A percentile compares a stretch with the other conserved stretches of the same genome.
Conservation (phyloP, 2,113 vertebrate species). For the Odocoileus virginianus region DNA sequence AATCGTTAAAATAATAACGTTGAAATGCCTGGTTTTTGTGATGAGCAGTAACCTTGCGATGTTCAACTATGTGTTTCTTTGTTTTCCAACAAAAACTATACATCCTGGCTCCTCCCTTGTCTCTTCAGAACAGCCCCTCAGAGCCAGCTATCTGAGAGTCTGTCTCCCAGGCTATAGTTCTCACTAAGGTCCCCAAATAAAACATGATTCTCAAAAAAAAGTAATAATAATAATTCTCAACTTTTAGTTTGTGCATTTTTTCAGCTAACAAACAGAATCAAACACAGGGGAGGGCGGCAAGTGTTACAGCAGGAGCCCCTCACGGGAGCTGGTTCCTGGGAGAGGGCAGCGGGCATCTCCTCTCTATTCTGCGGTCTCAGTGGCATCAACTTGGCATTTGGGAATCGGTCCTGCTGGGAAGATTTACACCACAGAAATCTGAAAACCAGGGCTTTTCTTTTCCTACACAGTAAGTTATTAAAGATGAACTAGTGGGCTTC, state of each 20-base stretch:
- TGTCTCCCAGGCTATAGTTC: not conserved
- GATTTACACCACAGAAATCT: not conserved
- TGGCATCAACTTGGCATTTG: rapidly evolving
- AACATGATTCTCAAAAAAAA: not conserved
- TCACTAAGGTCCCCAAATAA: not conserved
- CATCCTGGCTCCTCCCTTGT: not conserved
- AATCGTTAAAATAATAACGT: not conserved
- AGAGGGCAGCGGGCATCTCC: not conserved
- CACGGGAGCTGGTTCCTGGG: rapidly evolving
- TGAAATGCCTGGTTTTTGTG: not conserved
- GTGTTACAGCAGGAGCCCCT: rapidly evolving
- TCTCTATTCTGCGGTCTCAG: not conserved
- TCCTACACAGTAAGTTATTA: not conserved
- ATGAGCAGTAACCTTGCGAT: not conserved
- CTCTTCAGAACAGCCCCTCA: not conserved
- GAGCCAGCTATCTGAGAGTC: not conserved
- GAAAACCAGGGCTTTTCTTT: not conserved
- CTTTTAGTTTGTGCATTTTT: not conserved
- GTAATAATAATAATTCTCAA: not conserved
- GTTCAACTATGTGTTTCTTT: not conserved
- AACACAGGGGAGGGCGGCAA: rapidly evolving
- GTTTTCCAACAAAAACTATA: not conserved
- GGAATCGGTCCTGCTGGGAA: not conserved
- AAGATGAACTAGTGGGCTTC: not conserved
- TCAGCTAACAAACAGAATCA: not conserved